Conservation (phyloP, 1,140 invertebrate genomes). For the Bilobella aurantiaca region DNA sequence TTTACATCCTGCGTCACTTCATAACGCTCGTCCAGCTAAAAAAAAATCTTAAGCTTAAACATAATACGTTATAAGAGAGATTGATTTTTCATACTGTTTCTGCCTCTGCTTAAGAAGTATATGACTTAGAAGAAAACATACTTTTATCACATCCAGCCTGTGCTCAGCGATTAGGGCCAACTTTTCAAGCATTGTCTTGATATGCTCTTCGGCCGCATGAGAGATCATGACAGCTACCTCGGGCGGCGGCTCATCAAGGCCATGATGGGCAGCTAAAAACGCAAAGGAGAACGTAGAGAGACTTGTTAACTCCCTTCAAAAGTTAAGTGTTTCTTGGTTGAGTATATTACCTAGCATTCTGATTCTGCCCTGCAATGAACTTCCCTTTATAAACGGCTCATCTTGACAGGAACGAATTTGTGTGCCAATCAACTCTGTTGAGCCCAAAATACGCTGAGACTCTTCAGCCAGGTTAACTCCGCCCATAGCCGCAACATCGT, state of each 20-base stretch:
- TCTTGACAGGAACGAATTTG: conserved; percentile 94
- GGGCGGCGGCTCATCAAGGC: conserved; percentile 71
- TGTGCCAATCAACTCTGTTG: conserved; percentile 87
- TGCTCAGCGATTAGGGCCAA: conserved; percentile 89
- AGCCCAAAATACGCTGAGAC: conserved; percentile 84
- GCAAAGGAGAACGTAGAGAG: too few relatives aligned
- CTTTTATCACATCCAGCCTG: conserved; percentile 78
- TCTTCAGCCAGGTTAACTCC: conserved; percentile 97
- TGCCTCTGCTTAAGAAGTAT: too few relatives aligned
- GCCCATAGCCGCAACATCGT: conserved; percentile 97
- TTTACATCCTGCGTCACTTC: conserved; percentile 85
- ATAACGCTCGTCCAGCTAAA: conserved; percentile 69
- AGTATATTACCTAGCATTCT: conserved; percentile 54
- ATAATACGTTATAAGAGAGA: background rate
- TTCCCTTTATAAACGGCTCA: conserved; percentile 73
- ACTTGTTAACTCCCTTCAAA: too few relatives aligned
- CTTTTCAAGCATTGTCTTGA: conserved; percentile 86
- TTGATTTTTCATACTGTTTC: too few relatives aligned
- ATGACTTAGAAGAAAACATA: too few relatives aligned
- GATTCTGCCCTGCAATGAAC: conserved; percentile 64
- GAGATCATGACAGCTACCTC: conserved; percentile 86
- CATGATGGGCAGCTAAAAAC: conserved; percentile 58
- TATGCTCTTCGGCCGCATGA: conserved; percentile 86
- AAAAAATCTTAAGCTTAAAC: conserved; percentile 16
- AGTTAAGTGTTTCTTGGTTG: conserved; percentile 9